Conservation (phyloP, 2,113 vertebrate species). For the Perognathus longimembris region DNA sequence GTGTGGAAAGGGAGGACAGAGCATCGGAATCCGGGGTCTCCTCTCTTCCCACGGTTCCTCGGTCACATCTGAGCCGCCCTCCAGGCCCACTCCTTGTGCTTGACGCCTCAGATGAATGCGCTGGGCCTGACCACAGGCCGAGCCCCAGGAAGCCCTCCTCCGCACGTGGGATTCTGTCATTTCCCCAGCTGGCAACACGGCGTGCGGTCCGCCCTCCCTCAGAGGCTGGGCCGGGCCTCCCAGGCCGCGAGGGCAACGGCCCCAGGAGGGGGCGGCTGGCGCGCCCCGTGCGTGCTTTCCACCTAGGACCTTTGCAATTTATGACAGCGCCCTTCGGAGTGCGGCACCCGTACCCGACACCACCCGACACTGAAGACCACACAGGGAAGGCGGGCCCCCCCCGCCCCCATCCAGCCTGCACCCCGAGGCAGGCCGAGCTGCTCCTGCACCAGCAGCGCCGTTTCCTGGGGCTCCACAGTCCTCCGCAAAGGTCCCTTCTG, state of each 20-base stretch:
- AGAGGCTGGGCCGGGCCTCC: neutral
- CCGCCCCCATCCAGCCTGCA: rapidly evolving
- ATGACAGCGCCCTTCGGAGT: rapidly evolving
- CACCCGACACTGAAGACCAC: neutral
- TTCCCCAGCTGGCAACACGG: neutral
- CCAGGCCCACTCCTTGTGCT: too few relatives aligned
- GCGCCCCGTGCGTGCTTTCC: neutral
- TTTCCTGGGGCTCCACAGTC: rapidly evolving
- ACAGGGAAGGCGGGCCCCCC: neutral
- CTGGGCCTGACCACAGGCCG: neutral
- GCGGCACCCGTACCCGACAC: neutral
- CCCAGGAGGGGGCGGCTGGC: too few relatives aligned
- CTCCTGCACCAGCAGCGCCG: neutral
- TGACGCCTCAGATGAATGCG: too few relatives aligned
- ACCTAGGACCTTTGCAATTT: too few relatives aligned
- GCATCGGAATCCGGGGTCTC: rapidly evolving
- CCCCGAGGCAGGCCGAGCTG: rapidly evolving
- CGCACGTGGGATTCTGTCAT: rapidly evolving
- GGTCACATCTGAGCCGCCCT: rapidly evolving
- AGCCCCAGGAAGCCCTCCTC: too few relatives aligned
- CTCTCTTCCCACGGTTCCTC: rapidly evolving
- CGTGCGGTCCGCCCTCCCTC: too few relatives aligned
- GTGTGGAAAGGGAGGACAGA: too few relatives aligned
- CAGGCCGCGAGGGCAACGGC: too few relatives aligned
- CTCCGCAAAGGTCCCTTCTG: neutral